phyloP scores from a whole-genome alignment of 2,113 vertebrate genomes.

The Bettongia penicillata region DNA sequence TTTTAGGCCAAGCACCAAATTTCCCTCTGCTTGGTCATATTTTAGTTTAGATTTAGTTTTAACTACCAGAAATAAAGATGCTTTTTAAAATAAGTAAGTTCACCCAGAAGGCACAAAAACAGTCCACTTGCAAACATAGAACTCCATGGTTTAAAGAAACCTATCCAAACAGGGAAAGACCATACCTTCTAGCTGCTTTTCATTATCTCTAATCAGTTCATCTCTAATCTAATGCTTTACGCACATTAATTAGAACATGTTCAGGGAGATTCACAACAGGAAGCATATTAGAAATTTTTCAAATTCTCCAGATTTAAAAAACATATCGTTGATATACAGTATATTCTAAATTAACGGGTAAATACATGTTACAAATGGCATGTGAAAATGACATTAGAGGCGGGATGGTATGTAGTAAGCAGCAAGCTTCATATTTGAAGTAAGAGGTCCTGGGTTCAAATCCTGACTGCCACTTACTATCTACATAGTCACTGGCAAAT shows the following conservation, averaged over 20 bases:
- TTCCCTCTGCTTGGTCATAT: conserved; percentile 63
- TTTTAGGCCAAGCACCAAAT: conserved; percentile 68
- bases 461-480: background rate
- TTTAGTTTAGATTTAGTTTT: conserved; percentile 54
- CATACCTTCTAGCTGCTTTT: background rate
- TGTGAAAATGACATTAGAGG: background rate
- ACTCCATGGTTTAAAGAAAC: background rate
- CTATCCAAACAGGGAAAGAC: background rate
- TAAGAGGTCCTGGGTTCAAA: background rate
- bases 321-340: background rate
- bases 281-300: conserved; percentile 29
- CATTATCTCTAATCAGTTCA: conserved; percentile 9
- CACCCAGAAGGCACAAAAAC: background rate
- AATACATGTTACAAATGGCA: background rate
- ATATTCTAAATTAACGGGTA: background rate
- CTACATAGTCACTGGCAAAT: background rate
- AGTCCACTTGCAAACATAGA: background rate
- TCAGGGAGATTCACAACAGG: background rate
- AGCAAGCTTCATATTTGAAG: background rate
- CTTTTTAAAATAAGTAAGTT: conserved; percentile 39
- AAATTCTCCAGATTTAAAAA: conserved; percentile 38
- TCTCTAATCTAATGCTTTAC: background rate
- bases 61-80: conserved; percentile 57
- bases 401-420: background rate
- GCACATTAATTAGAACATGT: background rate